Base-by-base conservation (phyloP, 2,113 vertebrate genomes). In the Corythoichthys intestinalis region DNA sequence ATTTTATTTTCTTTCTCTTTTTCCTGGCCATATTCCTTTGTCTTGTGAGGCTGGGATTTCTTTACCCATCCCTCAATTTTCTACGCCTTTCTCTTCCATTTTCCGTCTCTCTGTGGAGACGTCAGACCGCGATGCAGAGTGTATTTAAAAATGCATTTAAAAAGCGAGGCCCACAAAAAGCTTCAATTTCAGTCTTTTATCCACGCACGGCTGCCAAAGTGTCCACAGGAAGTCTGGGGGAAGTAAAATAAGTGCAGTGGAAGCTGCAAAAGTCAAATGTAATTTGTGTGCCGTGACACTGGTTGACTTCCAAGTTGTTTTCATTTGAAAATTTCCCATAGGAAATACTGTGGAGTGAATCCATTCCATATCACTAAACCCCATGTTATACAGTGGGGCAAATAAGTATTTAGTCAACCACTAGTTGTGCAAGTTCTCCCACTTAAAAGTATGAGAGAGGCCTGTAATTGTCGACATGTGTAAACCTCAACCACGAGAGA, bases 251-350 rank as follows among this genome's bases (percentile, higher is more conserved):
- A 57, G 34, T 57, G 54, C 54, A 57, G 54, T 57, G 54, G 28
- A 57, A 57, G 11, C 54, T 57, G 56, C 56, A 58, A 58, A 58
- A 58, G 56, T 58, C 56, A 58, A 58, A 58, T 34, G 2, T 35
- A 58, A 58, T 58, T 58, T 58, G 56, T 37, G 34, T 37, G 12
- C 56, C 56, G 56, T 58, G 56, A 58, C 56, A 12, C 6, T 6
- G 56, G 34, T 58, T 37, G 56, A 35, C 56, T 58, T 58, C 34
- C 34, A 58, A 58, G 34, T 35, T 37, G 34, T 58, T 58, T 58
- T 58, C 34, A 37, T 58, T 58, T 37, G 56, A 37, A 58, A 58
- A 37, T 37, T 58, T 58, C 56, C 34, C 56, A 37, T 58, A 15
- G 12, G 34, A 58, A 58, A 58, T 58, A 7, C 13, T 56, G 34